Conservation (phyloP, 2,113 vertebrate species). For the Pelusios castaneus region DNA sequence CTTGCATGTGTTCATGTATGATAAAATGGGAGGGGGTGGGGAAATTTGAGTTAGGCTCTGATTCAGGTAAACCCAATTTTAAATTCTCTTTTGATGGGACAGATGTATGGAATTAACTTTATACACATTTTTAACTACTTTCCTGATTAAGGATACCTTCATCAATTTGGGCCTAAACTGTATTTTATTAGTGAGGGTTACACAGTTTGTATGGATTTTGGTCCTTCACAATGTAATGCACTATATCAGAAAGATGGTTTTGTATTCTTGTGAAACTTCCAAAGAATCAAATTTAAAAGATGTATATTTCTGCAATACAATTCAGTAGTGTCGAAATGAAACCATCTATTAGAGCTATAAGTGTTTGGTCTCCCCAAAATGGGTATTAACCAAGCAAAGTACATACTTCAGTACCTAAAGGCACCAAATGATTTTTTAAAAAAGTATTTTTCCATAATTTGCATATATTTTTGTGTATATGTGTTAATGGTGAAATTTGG, state of each 20-base stretch:
- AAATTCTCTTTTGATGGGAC: neutral
- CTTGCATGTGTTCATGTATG: neutral
- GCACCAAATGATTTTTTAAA: neutral
- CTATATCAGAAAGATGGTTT: neutral
- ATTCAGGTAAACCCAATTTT: neutral
- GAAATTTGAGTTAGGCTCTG: neutral
- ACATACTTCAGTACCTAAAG: neutral
- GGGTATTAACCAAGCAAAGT: neutral
- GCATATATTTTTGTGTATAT: neutral
- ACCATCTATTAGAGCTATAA: neutral
- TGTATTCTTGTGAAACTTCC: neutral
- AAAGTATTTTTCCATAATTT: neutral
- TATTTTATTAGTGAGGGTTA: neutral
- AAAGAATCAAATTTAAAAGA: neutral
- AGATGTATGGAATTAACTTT: neutral
- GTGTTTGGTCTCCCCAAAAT: neutral
- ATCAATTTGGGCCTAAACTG: neutral
- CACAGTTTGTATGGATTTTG: neutral
- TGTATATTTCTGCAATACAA: accelerated
- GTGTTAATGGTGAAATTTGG: neutral
- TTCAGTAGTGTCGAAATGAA: neutral
- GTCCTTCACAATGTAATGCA: neutral
- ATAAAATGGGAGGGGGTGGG: neutral
- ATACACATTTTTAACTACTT: neutral
- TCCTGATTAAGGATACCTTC: neutral